Evolutionary conservation across 1,140 invertebrate genomes (phyloP).

Genomic region (Neodiprion lecontei): DNA sequence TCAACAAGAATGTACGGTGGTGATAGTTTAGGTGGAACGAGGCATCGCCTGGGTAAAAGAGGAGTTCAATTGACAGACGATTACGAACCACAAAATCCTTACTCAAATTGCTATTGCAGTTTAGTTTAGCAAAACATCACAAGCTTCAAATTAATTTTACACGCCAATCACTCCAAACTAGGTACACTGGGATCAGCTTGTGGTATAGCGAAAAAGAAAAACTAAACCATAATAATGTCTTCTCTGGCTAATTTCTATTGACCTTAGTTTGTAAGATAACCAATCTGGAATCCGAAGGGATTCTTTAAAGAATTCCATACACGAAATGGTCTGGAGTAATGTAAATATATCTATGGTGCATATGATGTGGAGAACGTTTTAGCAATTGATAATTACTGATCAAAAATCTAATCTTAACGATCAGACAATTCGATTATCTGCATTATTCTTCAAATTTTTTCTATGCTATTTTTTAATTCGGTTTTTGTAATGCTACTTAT

Average conservation of each 20-base stretch:
- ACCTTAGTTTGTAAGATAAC: neutral
- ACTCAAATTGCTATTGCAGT: constrained; percentile 49
- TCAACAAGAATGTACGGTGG: constrained; percentile 27
- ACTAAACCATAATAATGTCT: neutral
- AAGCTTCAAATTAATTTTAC: neutral
- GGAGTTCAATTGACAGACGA: constrained; percentile 47
- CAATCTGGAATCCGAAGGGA: neutral
- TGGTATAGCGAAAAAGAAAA: neutral
- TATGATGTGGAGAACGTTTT: neutral
- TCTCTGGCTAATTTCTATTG: neutral
- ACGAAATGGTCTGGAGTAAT: neutral
- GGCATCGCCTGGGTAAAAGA: constrained; percentile 47
- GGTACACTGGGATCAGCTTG: neutral
- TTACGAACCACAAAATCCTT: constrained; percentile 29
- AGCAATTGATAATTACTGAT: neutral
- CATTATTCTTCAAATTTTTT: too few species aligned
- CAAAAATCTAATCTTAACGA: neutral
- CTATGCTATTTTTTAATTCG: too few species aligned
- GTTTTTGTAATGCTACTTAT: too few species aligned
- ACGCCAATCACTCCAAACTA: neutral
- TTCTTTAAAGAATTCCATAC: neutral
- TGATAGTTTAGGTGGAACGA: constrained; percentile 32
- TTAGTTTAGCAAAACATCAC: constrained; percentile 28
- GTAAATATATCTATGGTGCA: neutral
- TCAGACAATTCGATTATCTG: too few species aligned